Evolutionary conservation across 1,140 invertebrate species (phyloP).

Genomic region (Drosophila parabipectinata): DNA sequence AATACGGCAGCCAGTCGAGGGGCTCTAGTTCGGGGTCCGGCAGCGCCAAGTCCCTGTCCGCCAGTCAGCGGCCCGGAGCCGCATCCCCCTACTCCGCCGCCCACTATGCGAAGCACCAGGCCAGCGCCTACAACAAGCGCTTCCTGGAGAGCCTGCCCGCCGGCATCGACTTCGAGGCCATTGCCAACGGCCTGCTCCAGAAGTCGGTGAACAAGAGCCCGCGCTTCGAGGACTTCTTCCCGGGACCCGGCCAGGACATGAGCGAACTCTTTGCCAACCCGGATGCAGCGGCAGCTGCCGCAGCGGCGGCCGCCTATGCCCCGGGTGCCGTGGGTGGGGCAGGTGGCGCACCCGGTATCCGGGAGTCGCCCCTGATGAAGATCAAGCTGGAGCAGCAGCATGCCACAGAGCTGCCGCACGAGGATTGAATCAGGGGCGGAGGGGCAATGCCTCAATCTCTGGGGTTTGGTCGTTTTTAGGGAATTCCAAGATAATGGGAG

Average conservation of each 20-base stretch:
- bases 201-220: constrained; percentile 80
- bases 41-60: constrained; percentile 44
- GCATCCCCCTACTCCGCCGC: constrained; percentile 66
- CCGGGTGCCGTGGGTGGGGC: constrained; percentile 8
- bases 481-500: background rate
- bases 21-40: constrained; percentile 62
- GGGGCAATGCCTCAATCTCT: background rate
- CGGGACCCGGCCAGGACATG: constrained; percentile 84
- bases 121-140: constrained; percentile 76
- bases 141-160: constrained; percentile 77
- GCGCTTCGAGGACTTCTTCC: constrained; percentile 85
- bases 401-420: constrained; percentile 73
- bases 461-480: background rate
- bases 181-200: constrained; percentile 77
- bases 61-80: constrained; percentile 55
- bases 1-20: constrained; percentile 76
- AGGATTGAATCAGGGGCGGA: constrained; percentile 65
- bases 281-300: constrained; percentile 83
- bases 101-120: constrained; percentile 65
- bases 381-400: constrained; percentile 82
- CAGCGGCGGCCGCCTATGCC: constrained; percentile 60
- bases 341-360: constrained; percentile 12
- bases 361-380: constrained; percentile 78
- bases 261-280: constrained; percentile 88
- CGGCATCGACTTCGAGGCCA: constrained; percentile 79